Base-by-base conservation (phyloP, 2,113 vertebrate species). In the Ailurus styani region DNA sequence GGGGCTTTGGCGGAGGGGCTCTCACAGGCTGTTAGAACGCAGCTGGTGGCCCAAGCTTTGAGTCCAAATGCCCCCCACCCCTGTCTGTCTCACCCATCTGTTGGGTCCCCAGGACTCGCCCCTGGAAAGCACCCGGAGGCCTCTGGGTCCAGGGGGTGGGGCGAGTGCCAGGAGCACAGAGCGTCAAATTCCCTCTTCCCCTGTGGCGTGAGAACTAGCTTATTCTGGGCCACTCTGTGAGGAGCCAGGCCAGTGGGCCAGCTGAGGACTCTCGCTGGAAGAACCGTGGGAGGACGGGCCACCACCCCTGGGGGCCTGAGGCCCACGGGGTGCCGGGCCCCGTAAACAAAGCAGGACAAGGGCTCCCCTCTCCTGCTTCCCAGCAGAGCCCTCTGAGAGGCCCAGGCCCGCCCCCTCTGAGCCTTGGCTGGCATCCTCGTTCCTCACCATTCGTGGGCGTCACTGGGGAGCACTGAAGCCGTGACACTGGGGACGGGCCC, bases 151-250 rank as follows among this genome's bases (percentile, higher is more conserved):
- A 4, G 47, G 1, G 60, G 42, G 25, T 7, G 3, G 17, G 70
- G 52, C 1, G 0, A 27, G 55, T 21, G 47, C 0, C 11, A 25
- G 34, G 34, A 64, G 45, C 13, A n/a, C 15, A 25, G 47, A 42
- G 52, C 52, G 1, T 2, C 7, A 27, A 7, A 5, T 7, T 15
- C 40, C 27, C 54, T 12, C 8, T 15, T 21, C 15, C 2, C 34
- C 45, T 5, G 6, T 23, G 72, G 8, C 1, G 0, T 40, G 42
- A 62, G 54, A 40, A 2, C 60, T 1, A 7, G 89, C 45, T 14
- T 0, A 0, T 27, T n/a, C 10, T 4, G 6, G 52, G 50, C 34
- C 4, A 2, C 37, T 1, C 47, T 4, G 4, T 18, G 47, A 75
- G 77, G 40, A 50, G 7, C 29, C 57, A 18, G 75, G n/a, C 42